Base-by-base conservation (phyloP, 2,797 vertebrate species). In the Oreortyx pictus region DNA sequence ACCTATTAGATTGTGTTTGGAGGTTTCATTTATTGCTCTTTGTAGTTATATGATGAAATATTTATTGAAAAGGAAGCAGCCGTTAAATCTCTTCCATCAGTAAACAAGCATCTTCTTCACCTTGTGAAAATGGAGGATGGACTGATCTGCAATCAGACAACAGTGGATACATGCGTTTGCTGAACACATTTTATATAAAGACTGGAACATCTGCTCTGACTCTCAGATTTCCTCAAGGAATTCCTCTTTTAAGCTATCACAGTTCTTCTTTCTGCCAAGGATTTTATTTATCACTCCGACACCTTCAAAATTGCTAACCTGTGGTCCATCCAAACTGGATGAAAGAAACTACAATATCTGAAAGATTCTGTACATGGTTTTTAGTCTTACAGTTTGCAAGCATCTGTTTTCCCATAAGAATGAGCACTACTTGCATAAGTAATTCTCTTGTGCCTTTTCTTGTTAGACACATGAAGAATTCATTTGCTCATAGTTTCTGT, bases 61-160 rank as follows among this genome's bases (percentile, higher is more conserved):
- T 92, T 96, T 91, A 96, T 95, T 92, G 80, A 70, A 89, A 90
- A 93, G 66, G 75, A 64, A 89, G 67, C 41, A 93, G 83, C 68
- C 0, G 37, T 82, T 92, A 84, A 90, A 59, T 91, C 60, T 27
- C 50, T 93, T 88, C 54, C 67, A 74, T 74, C 82, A 92, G 89
- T 90, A 95, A 94, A 89, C 70, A 92, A 95, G 14, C 2, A 11
- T 82, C 68, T 77, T 9, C 47, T 92, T 85, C 87, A 92, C 62
- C 88, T 93, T 87, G 47, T 92, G 88, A 86, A 95, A 90, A 82
- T 90, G 50, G 56, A 75, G 56, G 56, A 89, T 78, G 44, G 54
- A 70, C 1, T 2, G 66, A 47, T 95, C 79, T 93, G 92, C 82
- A 86, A 16, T 49, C 90, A 77, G 84, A 73, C 20, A 64, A 22